These are phyloP conservation scores for Gymnoscopelus microlampas DNA, from an alignment of 2,797 vertebrate genomes.

Conservation along the genomic window DNA sequence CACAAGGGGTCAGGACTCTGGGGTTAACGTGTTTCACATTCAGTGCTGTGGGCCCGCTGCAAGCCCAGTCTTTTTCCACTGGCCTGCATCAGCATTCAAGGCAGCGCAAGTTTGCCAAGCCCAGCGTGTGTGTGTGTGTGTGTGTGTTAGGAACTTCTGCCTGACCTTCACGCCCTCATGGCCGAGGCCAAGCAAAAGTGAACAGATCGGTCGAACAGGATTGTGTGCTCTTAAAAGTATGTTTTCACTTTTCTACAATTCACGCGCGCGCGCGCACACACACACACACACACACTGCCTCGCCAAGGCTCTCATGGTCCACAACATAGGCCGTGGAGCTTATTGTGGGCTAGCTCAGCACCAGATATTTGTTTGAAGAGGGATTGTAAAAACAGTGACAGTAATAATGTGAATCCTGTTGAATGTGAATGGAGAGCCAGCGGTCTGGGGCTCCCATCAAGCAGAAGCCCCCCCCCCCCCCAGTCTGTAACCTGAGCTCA, in stretches of 20 bases:
- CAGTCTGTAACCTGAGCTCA: constrained; percentile 57
- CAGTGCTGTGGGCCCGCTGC: constrained; percentile 13
- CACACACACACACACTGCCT: too few species aligned
- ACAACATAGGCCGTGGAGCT: constrained; percentile 12
- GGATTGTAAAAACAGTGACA: constrained; percentile 37
- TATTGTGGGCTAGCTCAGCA: not conserved
- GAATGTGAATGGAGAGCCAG: constrained; percentile 48
- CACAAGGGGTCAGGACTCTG: constrained; percentile 29
- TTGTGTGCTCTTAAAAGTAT: constrained; percentile 31
- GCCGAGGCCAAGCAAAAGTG: constrained; percentile 35
- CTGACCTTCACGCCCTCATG: constrained; percentile 8
- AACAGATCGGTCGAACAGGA: constrained; percentile 42
- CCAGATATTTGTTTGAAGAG: constrained; percentile 66
- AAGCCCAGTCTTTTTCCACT: constrained; percentile 1
- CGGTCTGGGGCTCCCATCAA: constrained; percentile 63
- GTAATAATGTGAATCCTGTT: constrained; percentile 66
- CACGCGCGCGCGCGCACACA: not conserved
- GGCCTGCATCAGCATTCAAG: constrained; percentile 36
- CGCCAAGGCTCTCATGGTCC: not conserved
- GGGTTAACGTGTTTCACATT: constrained; percentile 33
- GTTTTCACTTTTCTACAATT: constrained; percentile 51
- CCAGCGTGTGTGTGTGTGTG: not conserved
- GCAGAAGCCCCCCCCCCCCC: constrained; percentile 18
- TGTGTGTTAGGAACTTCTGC: constrained; percentile 26
- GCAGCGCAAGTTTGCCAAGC: constrained; percentile 13